Conservation (phyloP, 1,140 invertebrate species). For the Brachionus paranguensis region DNA sequence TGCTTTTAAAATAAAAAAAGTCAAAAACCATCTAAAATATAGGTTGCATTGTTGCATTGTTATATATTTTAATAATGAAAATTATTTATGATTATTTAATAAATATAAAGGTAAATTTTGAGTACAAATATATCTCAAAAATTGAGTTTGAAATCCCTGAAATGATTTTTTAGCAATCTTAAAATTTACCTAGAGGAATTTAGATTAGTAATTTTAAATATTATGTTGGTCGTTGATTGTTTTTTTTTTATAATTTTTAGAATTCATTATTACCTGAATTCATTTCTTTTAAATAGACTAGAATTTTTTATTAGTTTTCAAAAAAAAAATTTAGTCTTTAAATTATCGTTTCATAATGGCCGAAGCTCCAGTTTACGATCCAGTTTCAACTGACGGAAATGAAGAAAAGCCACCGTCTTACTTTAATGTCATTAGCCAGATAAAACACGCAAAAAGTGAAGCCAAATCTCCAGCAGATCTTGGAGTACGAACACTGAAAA, state of each 20-base stretch:
- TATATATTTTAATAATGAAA: too few relatives aligned
- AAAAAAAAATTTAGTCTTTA: not conserved
- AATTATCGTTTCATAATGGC: not conserved
- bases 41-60: too few relatives aligned
- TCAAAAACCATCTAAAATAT: too few relatives aligned
- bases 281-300: not conserved
- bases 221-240: not conserved
- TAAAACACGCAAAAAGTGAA: not conserved
- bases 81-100: too few relatives aligned
- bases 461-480: conserved; percentile 5
- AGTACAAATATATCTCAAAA: too few relatives aligned
- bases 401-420: conserved; percentile 37
- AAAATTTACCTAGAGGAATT: too few relatives aligned
- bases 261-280: not conserved
- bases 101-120: too few relatives aligned
- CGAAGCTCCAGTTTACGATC: conserved; percentile 24
- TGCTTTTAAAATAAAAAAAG: too few relatives aligned
- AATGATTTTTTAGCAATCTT: too few relatives aligned
- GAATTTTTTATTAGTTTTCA: not conserved
- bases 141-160: too few relatives aligned
- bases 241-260: not conserved
- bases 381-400: conserved; percentile 16
- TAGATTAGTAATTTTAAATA: too few relatives aligned
- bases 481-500: not conserved
- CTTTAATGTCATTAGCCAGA: conserved; percentile 29